Evolutionary conservation across 2,113 vertebrate species (phyloP).

Genomic region (Nerophis ophidion): DNA sequence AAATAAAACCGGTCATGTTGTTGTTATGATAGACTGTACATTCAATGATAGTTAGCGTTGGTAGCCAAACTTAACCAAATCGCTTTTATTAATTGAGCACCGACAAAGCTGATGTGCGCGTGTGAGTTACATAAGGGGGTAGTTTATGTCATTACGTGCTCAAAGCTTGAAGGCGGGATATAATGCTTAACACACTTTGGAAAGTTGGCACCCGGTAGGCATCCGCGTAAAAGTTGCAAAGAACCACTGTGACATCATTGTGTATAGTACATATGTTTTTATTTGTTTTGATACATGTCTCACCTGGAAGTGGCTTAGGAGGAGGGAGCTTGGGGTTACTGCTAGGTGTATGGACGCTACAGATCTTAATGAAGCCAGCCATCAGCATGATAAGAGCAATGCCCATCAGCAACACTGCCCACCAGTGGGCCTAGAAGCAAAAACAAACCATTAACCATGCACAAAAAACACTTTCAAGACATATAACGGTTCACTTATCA

Average conservation of each 20-base stretch:
- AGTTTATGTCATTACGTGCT: no score
- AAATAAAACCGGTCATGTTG: no score
- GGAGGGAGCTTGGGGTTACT: constrained; percentile 98
- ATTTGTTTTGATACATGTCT: constrained; percentile 32
- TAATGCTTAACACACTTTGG: no score
- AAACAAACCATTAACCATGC: constrained; percentile 11
- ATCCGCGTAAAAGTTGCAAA: no score
- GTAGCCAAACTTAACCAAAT: no score
- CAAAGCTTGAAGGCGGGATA: no score
- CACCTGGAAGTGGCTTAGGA: constrained; percentile 97
- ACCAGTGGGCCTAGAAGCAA: constrained; percentile 86
- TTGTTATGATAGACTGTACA: no score
- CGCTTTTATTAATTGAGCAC: no score
- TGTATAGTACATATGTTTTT: no score
- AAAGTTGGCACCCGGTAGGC: no score
- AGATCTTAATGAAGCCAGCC: constrained; percentile 99
- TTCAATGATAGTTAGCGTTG: no score
- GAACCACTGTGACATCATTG: not conserved
- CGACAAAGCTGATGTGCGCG: no score
- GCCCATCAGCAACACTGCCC: constrained; percentile 96
- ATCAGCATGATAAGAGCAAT: constrained; percentile 98
- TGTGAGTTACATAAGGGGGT: not conserved
- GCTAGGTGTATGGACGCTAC: constrained; percentile 97
- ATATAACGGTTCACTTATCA: not conserved
- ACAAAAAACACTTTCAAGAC: constrained; percentile 47